These are phyloP conservation scores for Xylota sylvarum DNA, from an alignment of 2,888 invertebrate genomes.

Conservation along the genomic window DNA sequence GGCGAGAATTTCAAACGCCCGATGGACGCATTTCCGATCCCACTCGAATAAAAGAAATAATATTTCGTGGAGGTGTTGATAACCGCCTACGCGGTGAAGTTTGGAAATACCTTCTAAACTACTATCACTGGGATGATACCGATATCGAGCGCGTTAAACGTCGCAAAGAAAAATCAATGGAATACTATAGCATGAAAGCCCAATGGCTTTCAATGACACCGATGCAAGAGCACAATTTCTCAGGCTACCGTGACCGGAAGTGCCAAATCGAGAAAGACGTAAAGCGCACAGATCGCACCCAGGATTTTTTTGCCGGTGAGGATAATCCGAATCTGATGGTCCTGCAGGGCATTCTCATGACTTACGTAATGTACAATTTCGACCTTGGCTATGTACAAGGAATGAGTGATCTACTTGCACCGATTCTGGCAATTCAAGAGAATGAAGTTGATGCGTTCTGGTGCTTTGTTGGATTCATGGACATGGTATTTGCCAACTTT, in stretches of 20 bases:
- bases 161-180: conserved; percentile 90
- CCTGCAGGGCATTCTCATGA: conserved; percentile 97
- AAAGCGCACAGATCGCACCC: conserved; percentile 96
- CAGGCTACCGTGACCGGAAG: conserved; percentile 95
- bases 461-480: conserved; percentile 99
- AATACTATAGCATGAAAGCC: conserved; percentile 97
- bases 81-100: conserved; percentile 91
- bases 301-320: conserved; percentile 96
- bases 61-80: conserved; percentile 96
- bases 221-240: conserved; percentile 94
- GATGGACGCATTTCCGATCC: conserved; percentile 93
- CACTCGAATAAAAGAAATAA: conserved; percentile 91
- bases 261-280: conserved; percentile 99
- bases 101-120: conserved; percentile 97
- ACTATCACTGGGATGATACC: conserved; percentile 94
- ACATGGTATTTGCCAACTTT: conserved; percentile 96
- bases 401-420: conserved; percentile 98
- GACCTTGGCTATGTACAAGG: conserved; percentile 98
- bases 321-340: conserved; percentile 94
- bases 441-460: conserved; percentile 99
- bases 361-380: conserved; percentile 99
- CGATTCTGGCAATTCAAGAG: conserved; percentile 94
- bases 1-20: conserved; percentile 92
- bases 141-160: conserved; percentile 89
- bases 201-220: conserved; percentile 97